Percentiles rank a stretch among this genome's conserved stretches.
Evolutionary conservation across 1,140 invertebrate genomes (phyloP).

Genomic region (Lineus longissimus): DNA sequence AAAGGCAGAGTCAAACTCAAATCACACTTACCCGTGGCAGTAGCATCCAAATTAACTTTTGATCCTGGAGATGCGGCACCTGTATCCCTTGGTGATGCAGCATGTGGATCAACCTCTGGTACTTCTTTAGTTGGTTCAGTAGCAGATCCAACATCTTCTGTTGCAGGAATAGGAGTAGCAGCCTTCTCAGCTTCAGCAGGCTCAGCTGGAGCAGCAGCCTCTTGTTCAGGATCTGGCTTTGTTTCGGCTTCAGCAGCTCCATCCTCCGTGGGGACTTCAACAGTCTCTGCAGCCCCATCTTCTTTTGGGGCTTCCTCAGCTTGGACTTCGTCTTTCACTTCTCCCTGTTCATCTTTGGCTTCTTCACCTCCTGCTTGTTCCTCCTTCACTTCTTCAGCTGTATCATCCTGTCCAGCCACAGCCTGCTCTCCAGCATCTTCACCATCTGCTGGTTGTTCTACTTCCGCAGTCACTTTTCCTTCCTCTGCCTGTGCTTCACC

Average conservation of each 20-base stretch:
- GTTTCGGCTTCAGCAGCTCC: conserved; percentile 14
- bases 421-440: conserved; percentile 6
- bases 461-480: conserved; percentile 5
- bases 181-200: conserved; percentile 6
- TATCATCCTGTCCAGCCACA: conserved; percentile 8
- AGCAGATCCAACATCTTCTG: conserved; percentile 17
- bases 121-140: conserved; percentile 16
- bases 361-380: conserved; percentile 16
- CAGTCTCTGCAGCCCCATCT: conserved; percentile 2
- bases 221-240: conserved; percentile 10
- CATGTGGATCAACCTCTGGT: conserved; percentile 27
- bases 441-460: background rate
- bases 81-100: conserved; percentile 3
- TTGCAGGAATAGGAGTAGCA: conserved; percentile 9
- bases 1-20: too few species aligned
- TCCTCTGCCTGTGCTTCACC: conserved; percentile 7
- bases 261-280: conserved; percentile 6
- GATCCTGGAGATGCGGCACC: background rate
- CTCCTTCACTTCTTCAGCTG: conserved; percentile 1
- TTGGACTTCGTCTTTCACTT: conserved; percentile 9
- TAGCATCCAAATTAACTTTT: conserved; percentile 38
- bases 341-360: conserved; percentile 11
- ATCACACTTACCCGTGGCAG: conserved; percentile 43
- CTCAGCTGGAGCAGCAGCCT: background rate
- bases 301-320: conserved; percentile 5